Evolutionary conservation across 2,113 vertebrate species (phyloP).

Genomic region (Zosterops pallidus): DNA sequence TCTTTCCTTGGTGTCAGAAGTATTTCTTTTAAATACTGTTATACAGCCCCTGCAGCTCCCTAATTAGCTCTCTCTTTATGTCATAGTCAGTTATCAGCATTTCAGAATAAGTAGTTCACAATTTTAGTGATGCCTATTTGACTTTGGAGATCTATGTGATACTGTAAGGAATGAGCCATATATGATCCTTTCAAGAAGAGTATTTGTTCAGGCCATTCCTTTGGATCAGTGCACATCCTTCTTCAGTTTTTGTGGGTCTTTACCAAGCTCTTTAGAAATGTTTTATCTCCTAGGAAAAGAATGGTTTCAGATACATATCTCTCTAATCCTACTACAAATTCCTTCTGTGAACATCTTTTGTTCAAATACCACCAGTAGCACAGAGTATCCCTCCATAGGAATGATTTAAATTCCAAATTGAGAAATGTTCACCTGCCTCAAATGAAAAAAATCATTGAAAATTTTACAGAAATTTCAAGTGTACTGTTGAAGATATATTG

Average conservation of each 20-base stretch:
- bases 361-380: neutral
- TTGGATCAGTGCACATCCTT: neutral
- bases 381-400: neutral
- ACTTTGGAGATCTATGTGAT: neutral
- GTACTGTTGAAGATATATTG: neutral
- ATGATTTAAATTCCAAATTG: neutral
- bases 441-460: neutral
- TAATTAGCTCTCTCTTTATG: neutral
- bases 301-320: neutral
- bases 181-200: neutral
- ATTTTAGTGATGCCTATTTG: neutral
- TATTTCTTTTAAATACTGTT: neutral
- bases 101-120: neutral
- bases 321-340: neutral
- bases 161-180: neutral
- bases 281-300: neutral
- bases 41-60: neutral
- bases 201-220: neutral
- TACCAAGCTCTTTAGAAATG: neutral
- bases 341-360: neutral
- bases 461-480: neutral
- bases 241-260: neutral
- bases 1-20: neutral
- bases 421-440: neutral
- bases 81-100: neutral